phyloP scores from a whole-genome alignment of 2,113 vertebrate species.

The Aspidoscelis tigris region DNA sequence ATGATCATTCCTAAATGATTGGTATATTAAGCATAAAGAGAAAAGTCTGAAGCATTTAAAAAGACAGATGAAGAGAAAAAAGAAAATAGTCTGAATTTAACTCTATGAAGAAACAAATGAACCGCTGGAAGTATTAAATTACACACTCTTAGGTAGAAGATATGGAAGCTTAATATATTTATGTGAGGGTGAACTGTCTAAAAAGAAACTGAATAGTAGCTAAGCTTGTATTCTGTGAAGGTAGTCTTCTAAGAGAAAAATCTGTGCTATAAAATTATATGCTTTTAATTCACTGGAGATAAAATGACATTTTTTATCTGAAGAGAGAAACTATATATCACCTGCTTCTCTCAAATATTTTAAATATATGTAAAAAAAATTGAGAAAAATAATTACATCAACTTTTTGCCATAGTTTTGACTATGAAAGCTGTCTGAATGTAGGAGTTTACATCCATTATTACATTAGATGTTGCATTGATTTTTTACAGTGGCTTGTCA shows the following conservation, averaged over 20 bases:
- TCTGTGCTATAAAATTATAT: background rate
- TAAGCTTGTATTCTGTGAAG: accelerated
- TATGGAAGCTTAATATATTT: background rate
- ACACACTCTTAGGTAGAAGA: slow-evolving; percentile 2
- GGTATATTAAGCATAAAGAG: background rate
- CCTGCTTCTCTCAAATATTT: too few relatives aligned
- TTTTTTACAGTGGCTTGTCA: background rate
- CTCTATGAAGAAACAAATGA: background rate
- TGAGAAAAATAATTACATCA: background rate
- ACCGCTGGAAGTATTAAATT: slow-evolving; percentile 19
- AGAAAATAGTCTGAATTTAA: background rate
- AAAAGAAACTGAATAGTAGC: background rate
- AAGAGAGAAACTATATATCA: background rate
- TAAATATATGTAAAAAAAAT: too few relatives aligned
- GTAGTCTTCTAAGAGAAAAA: slow-evolving; percentile 15
- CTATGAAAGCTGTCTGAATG: background rate
- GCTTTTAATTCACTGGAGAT: background rate
- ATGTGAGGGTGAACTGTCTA: background rate
- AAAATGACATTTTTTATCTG: background rate
- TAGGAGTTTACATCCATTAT: too few relatives aligned
- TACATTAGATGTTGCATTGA: background rate
- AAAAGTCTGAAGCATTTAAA: slow-evolving; percentile 24
- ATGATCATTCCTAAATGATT: slow-evolving; percentile 20
- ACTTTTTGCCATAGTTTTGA: background rate
- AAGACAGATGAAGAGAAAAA: background rate